Evolutionary conservation across 2,113 vertebrate species (phyloP).

Genomic region (Caracal caracal): DNA sequence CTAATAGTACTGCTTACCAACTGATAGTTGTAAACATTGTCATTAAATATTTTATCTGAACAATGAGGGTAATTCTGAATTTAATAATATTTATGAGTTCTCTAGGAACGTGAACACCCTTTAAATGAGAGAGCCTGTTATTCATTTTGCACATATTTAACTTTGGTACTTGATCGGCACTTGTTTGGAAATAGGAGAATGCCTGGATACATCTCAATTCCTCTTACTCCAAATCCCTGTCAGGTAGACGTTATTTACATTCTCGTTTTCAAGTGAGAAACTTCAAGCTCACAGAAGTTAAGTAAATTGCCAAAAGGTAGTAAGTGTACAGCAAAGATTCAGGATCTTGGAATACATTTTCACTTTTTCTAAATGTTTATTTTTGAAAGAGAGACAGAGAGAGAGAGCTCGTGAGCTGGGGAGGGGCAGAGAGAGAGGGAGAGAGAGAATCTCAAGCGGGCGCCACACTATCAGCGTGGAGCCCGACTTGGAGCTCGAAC

Average conservation of each 20-base stretch:
- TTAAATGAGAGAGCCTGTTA: constrained; percentile 17
- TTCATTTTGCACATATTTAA: constrained; percentile 45
- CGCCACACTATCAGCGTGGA: no score
- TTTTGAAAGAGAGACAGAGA: no score
- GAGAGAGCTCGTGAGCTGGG: no score
- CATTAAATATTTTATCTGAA: constrained; percentile 33
- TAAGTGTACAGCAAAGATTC: constrained; percentile 24
- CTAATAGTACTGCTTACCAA: constrained; percentile 20
- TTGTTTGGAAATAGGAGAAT: constrained; percentile 43
- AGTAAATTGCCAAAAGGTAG: constrained; percentile 43
- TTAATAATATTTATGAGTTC: constrained; percentile 47
- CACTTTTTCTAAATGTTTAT: constrained; percentile 7
- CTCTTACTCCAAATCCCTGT: not conserved
- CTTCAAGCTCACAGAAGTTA: constrained; percentile 16
- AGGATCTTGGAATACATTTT: constrained; percentile 28
- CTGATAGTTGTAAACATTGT: not conserved
- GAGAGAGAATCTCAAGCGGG: no score
- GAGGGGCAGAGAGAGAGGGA: no score
- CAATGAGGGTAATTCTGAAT: not conserved
- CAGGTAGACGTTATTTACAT: constrained; percentile 21
- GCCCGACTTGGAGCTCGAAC: no score
- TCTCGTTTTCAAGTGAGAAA: constrained; percentile 56
- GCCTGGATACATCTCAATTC: constrained; percentile 23
- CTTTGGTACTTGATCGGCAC: constrained; percentile 29
- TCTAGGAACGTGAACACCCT: constrained; percentile 19